phyloP scores from a whole-genome alignment of 2,113 vertebrate species.

The Aythya baeri region DNA sequence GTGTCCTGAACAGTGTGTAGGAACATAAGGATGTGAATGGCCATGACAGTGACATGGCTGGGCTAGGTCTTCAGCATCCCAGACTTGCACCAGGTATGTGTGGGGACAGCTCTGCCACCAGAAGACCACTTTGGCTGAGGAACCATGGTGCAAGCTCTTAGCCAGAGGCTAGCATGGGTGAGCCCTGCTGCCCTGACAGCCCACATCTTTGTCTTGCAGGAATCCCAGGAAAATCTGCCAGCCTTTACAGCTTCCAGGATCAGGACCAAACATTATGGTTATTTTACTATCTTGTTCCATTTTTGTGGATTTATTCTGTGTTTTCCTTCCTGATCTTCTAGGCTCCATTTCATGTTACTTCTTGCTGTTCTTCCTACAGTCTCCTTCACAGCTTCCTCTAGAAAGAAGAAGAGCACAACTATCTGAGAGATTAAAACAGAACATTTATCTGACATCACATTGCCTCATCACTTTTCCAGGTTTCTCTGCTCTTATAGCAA shows the following conservation, averaged over 20 bases:
- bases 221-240: not conserved
- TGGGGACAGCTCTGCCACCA: not conserved
- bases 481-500: not conserved
- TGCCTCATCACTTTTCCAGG: not conserved
- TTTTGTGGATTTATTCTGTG: not conserved
- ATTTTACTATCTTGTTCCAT: not conserved
- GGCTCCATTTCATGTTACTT: not conserved
- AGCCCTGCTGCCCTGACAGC: not conserved
- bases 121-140: not conserved
- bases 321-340: not conserved
- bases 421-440: not conserved
- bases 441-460: not conserved
- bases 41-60: accelerated
- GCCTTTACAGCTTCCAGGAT: not conserved
- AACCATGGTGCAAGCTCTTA: not conserved
- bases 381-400: not conserved
- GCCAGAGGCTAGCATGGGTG: accelerated
- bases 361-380: not conserved
- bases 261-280: not conserved
- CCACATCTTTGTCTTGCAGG: accelerated
- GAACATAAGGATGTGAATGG: not conserved
- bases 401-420: constrained; percentile 1
- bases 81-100: accelerated
- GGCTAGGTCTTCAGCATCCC: not conserved
- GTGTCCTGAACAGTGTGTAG: not conserved